Conservation (phyloP, 1,140 invertebrate genomes). For the Palaemon carinicauda region DNA sequence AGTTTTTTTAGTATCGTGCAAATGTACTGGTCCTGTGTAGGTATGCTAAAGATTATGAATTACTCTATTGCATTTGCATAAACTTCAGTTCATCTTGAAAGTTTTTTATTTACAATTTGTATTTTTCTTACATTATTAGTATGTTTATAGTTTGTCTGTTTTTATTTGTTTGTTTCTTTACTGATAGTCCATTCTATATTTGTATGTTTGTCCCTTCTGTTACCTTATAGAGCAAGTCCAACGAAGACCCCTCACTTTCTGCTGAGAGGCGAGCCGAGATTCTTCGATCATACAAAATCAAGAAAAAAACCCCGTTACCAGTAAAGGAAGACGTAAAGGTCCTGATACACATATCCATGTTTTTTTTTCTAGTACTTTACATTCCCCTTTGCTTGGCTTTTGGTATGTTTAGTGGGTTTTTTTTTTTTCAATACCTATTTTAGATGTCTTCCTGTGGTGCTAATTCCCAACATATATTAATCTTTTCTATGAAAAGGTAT, state of each 20-base stretch:
- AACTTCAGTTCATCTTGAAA: no score
- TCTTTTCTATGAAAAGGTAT: no score
- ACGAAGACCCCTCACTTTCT: slow-evolving; percentile 36
- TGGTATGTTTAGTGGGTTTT: neutral
- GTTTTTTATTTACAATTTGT: neutral
- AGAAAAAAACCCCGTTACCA: slow-evolving; percentile 21
- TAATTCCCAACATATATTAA: no score
- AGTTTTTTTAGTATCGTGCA: no score
- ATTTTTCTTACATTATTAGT: neutral
- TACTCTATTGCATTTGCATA: no score
- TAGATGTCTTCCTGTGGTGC: no score
- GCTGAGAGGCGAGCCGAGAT: slow-evolving; percentile 36
- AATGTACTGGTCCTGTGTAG: no score
- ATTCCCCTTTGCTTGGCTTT: neutral
- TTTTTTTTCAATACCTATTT: neutral
- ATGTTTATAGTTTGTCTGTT: neutral
- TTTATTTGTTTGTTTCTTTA: neutral
- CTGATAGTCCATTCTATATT: no score
- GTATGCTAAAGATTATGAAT: no score
- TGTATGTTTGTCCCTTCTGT: neutral
- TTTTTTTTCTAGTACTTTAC: neutral
- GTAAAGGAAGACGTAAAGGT: slow-evolving; percentile 33
- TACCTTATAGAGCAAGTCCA: slow-evolving; percentile 11
- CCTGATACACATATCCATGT: neutral
- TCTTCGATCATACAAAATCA: slow-evolving; percentile 49